phyloP scores from a whole-genome alignment of 2,888 invertebrate species.

The Rhingia rostrata region DNA sequence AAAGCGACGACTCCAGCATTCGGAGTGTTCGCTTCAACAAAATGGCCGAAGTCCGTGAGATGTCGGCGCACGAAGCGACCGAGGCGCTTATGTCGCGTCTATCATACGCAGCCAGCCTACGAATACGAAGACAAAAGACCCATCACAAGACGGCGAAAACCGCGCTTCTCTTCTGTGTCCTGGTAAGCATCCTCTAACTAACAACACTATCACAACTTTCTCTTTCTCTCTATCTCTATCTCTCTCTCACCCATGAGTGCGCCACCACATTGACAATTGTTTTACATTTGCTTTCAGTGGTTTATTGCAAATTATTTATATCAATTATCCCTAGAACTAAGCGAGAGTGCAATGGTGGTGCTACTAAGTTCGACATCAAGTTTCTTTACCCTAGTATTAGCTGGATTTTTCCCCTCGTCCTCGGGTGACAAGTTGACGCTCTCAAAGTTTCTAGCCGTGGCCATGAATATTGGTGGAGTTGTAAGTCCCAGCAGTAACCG shows the following conservation, averaged over 20 bases:
- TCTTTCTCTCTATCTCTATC: constrained; percentile 52
- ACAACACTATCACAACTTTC: not conserved
- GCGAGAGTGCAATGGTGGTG: constrained; percentile 93
- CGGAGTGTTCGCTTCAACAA: constrained; percentile 95
- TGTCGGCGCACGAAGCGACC: constrained; percentile 95
- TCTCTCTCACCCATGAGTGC: constrained; percentile 67
- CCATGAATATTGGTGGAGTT: constrained; percentile 90
- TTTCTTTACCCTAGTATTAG: constrained; percentile 93
- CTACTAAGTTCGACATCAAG: constrained; percentile 94
- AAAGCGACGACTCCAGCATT: constrained; percentile 93
- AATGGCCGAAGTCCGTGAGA: constrained; percentile 92
- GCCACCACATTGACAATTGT: constrained; percentile 35
- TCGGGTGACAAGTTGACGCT: constrained; percentile 92
- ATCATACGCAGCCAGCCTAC: constrained; percentile 95
- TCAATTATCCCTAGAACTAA: constrained; percentile 92
- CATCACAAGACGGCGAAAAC: constrained; percentile 90
- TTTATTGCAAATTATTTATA: constrained; percentile 96
- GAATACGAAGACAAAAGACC: constrained; percentile 87
- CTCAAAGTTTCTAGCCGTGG: constrained; percentile 92
- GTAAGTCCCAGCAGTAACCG: constrained; percentile 84
- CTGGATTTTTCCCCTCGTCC: constrained; percentile 93
- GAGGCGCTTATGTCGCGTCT: constrained; percentile 96
- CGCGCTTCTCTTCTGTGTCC: constrained; percentile 92
- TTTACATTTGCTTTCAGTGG: constrained; percentile 88
- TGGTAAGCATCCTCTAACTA: constrained; percentile 85